Conservation (phyloP, 2,888 invertebrate genomes). For the Dermolepida albohirtum region DNA sequence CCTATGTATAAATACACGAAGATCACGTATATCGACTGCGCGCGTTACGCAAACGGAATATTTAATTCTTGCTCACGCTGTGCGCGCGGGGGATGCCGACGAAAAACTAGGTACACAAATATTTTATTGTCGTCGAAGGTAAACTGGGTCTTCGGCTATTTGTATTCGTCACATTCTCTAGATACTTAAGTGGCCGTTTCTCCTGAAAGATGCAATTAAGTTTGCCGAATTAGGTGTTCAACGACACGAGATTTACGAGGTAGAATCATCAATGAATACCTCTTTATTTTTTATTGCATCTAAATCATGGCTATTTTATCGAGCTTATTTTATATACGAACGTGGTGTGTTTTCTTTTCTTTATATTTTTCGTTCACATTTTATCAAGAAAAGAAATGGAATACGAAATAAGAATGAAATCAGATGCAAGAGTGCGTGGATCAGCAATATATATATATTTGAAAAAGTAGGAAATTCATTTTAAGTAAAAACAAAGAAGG, state of each 20-base stretch:
- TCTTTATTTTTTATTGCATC: conserved; percentile 9
- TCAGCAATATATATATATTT: no score
- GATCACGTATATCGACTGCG: conserved; percentile 36
- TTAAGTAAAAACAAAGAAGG: no score
- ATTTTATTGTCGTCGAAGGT: conserved; percentile 37
- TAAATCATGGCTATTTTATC: no score
- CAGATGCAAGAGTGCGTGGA: no score
- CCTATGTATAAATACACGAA: conserved; percentile 1
- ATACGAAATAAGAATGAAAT: no score
- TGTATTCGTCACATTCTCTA: conserved; percentile 37
- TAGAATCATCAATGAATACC: conserved; percentile 16
- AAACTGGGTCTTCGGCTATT: conserved; percentile 37
- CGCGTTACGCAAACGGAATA: conserved; percentile 47
- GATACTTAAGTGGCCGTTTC: conserved; percentile 32
- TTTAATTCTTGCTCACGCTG: conserved; percentile 38
- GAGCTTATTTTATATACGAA: no score
- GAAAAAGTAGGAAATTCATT: no score
- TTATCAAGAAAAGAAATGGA: no score
- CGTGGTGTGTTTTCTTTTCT: no score
- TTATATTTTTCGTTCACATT: no score
- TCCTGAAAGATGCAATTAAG: conserved; percentile 35
- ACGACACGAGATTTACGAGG: conserved; percentile 22
- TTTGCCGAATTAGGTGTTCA: conserved; percentile 35
- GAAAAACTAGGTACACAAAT: conserved; percentile 33
- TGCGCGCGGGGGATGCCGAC: conserved; percentile 21